Conservation (phyloP, 2,888 invertebrate genomes). For the Cerastoderma edule region DNA sequence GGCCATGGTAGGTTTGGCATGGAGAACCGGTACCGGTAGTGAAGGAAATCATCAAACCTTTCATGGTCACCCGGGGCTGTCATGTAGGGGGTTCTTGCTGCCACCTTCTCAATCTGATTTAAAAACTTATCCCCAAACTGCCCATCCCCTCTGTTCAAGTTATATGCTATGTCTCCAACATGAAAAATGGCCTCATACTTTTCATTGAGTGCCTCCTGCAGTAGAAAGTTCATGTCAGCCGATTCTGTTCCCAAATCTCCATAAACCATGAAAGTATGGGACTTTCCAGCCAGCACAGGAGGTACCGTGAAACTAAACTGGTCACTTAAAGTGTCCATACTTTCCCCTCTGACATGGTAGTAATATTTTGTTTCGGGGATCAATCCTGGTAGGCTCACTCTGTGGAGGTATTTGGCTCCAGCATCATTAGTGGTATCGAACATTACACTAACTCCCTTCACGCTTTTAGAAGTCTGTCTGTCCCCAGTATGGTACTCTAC, state of each 20-base stretch:
- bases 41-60: slow-evolving; percentile 60
- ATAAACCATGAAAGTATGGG: slow-evolving; percentile 77
- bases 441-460: slow-evolving; percentile 58
- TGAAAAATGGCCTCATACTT: slow-evolving; percentile 76
- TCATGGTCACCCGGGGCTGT: slow-evolving; percentile 79
- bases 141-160: slow-evolving; percentile 76
- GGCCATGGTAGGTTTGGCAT: slow-evolving; percentile 78
- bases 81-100: slow-evolving; percentile 81
- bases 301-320: slow-evolving; percentile 78
- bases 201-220: slow-evolving; percentile 70
- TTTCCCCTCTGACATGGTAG: slow-evolving; percentile 67
- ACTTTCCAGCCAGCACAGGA: slow-evolving; percentile 64
- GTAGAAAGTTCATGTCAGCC: slow-evolving; percentile 66
- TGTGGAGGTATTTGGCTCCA: slow-evolving; percentile 71
- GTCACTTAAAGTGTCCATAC: slow-evolving; percentile 64
- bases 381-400: slow-evolving; percentile 67
- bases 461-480: slow-evolving; percentile 45
- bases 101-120: slow-evolving; percentile 74
- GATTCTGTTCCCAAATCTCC: slow-evolving; percentile 80
- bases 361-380: slow-evolving; percentile 67
- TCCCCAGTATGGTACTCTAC: slow-evolving; percentile 68
- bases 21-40: slow-evolving; percentile 77
- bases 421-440: slow-evolving; percentile 63
- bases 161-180: slow-evolving; percentile 81
- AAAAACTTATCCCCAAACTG: slow-evolving; percentile 79